Evolutionary conservation across 1,140 invertebrate genomes (phyloP), one percentile per base, ranked within the genome.

Genomic region (Pomphorhynchus laevis): DNA sequence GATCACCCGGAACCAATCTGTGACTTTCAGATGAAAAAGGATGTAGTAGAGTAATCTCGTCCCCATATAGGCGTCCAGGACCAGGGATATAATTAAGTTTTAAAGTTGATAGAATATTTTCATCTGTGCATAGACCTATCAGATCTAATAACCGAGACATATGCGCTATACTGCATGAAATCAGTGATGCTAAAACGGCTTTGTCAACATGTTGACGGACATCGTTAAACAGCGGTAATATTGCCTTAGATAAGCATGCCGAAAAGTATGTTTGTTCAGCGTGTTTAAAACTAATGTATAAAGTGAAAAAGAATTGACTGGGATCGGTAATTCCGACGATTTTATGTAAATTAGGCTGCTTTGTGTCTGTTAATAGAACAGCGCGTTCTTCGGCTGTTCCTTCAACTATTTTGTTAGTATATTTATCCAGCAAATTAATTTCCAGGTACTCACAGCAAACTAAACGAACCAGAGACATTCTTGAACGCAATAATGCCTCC

Each of bases 251-350:
- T 17, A 42, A 29, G 20, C 41, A 42, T 16, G 38, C 17, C 12
- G 41, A 29, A 33, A 42, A 42, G 23, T 42, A 42, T 4, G 41
- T 24, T 22, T 42, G 41, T 42, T 42, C 41, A 5, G 34, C 38
- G 23, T 42, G 41, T 20, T 42, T 42, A 14, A 25, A 29, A 20
- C 31, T 34, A 20, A 42, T 32, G 23, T 42, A 42, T 9, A 42
- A 29, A 29, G 34, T 37, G n/a, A 33, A 17, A 38, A 31, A 37
- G n/a, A n/a, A n/a, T n/a, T n/a, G n/a, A n/a, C n/a, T n/a, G n/a
- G n/a, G n/a, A n/a, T n/a, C n/a, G n/a, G n/a, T n/a, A n/a, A n/a
- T n/a, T n/a, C n/a, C n/a, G n/a, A n/a, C n/a, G n/a, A n/a, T n/a
- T n/a, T n/a, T n/a, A n/a, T n/a, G n/a, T n/a, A n/a, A n/a, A n/a